Percentiles rank a stretch among this genome's conserved stretches.
Conservation (phyloP, 2,113 vertebrate genomes). For the Mesocricetus auratus region DNA sequence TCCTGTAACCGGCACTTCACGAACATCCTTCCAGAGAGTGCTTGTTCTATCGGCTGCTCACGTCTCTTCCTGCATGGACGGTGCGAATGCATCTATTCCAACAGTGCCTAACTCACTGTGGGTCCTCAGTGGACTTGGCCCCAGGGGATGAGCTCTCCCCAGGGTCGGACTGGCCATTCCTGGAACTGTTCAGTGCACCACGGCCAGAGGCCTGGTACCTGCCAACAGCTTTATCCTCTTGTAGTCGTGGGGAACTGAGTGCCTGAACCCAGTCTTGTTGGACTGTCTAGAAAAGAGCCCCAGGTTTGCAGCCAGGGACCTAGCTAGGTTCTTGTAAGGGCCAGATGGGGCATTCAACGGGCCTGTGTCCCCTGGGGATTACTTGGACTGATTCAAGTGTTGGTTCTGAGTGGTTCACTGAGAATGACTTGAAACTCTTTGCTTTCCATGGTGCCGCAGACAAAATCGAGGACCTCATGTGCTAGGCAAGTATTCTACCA, state of each 20-base stretch:
- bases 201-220: neutral
- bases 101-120: neutral
- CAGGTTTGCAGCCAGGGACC: neutral
- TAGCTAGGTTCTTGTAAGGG: neutral
- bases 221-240: neutral
- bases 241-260: neutral
- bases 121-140: neutral
- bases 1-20: too few relatives aligned
- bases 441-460: neutral
- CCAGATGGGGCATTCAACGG: neutral
- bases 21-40: neutral
- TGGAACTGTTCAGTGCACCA: neutral
- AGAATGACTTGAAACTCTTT: neutral
- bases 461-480: neutral
- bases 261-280: neutral
- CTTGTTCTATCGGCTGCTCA: neutral
- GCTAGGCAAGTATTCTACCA: neutral
- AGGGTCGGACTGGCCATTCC: neutral
- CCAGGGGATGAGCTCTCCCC: neutral
- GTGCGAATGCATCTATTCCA: neutral
- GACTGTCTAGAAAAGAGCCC: neutral
- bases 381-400: neutral
- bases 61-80: neutral
- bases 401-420: neutral
- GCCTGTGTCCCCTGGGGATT: neutral